These are phyloP conservation scores for Colletes latitarsis DNA, from an alignment of 1,140 invertebrate genomes.

Conservation along the genomic window DNA sequence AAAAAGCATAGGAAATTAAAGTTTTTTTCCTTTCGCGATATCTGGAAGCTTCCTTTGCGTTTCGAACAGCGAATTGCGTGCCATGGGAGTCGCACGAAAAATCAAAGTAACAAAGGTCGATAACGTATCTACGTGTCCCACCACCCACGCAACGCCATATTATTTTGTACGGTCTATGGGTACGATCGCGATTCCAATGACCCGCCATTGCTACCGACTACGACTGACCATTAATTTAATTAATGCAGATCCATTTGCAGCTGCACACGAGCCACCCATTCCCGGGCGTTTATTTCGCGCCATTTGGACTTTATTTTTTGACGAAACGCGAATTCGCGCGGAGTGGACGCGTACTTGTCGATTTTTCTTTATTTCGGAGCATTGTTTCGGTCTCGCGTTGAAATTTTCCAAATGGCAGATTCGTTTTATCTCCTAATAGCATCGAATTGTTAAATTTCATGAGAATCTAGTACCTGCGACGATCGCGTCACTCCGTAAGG, in stretches of 20 bases:
- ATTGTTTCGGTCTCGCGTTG: neutral
- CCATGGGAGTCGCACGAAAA: neutral
- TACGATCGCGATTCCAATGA: slow-evolving; percentile 50
- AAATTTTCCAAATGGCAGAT: neutral
- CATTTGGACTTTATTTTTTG: slow-evolving; percentile 54
- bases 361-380: neutral
- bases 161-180: slow-evolving; percentile 41
- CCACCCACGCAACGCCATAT: neutral
- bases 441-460: neutral
- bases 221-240: slow-evolving; percentile 65
- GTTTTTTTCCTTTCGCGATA: too few species aligned
- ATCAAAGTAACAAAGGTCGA: slow-evolving; percentile 33
- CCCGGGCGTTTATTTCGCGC: slow-evolving; percentile 55
- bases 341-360: neutral
- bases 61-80: neutral
- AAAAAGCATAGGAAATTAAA: too few species aligned
- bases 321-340: slow-evolving; percentile 8
- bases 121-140: slow-evolving; percentile 22
- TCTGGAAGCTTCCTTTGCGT: too few species aligned
- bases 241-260: slow-evolving; percentile 61
- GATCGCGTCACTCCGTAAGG: too few species aligned
- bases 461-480: neutral
- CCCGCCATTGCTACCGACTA: slow-evolving; percentile 44
- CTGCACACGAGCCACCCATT: slow-evolving; percentile 54
- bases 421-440: neutral